These are phyloP conservation scores for Harpagifer antarcticus DNA, from an alignment of 2,797 vertebrate species.

Conservation along the genomic window DNA sequence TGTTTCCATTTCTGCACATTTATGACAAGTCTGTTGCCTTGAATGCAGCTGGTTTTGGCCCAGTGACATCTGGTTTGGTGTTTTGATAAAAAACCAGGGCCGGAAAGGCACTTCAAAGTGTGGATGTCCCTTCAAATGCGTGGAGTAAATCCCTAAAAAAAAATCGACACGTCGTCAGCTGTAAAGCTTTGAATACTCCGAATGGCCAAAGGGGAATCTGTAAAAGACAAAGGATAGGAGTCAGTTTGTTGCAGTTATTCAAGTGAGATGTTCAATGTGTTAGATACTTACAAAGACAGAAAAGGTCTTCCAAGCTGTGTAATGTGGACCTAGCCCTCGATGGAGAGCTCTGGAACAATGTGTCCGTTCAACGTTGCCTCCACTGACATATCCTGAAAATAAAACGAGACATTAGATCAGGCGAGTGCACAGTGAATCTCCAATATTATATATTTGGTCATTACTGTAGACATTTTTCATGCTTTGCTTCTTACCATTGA, in stretches of 20 bases:
- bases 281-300: constrained; percentile 59
- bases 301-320: constrained; percentile 39
- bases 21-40: constrained; percentile 37
- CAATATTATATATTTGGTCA: not conserved
- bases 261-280: not conserved
- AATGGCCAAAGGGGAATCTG: constrained; percentile 67
- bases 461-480: not conserved
- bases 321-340: constrained; percentile 69
- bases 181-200: constrained; percentile 57
- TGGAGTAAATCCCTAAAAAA: constrained; percentile 65
- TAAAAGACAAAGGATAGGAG: constrained; percentile 26
- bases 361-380: constrained; percentile 73
- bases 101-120: constrained; percentile 82
- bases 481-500: constrained; percentile 41
- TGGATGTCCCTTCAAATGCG: constrained; percentile 73
- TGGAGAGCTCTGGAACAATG: constrained; percentile 73
- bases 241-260: not conserved
- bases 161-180: constrained; percentile 59
- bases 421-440: not conserved
- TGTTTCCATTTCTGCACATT: constrained; percentile 31
- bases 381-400: constrained; percentile 67
- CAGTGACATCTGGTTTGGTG: constrained; percentile 66
- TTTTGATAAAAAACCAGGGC: constrained; percentile 62
- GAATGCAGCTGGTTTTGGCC: constrained; percentile 24
- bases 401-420: not conserved